Evolutionary conservation across 2,113 vertebrate species (phyloP), one percentile per base, ranked within the genome.

Genomic region (Clarias batrachus): DNA sequence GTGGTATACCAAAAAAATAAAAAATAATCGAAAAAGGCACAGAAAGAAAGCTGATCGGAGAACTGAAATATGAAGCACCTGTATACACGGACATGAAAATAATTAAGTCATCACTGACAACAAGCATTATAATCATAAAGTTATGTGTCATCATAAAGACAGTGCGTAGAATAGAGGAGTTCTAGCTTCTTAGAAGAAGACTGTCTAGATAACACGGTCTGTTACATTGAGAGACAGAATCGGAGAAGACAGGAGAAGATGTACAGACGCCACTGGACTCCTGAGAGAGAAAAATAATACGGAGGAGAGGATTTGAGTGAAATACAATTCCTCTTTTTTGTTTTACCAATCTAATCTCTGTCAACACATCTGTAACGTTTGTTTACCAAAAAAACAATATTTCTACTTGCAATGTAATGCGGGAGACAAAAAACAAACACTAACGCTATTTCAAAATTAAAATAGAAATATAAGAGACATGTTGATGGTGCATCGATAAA

Each of bases 191-290:
- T 13, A 56, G 17, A 7, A 5, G 23, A 56, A 66, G 8, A 66
- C 41, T 27, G 81, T 9, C 65, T 56, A 3, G 65, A 21, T 83
- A 74, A 33, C 74, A 77, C 3, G 52, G 48, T 74, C 60, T 84
- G 85, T 84, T 83, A 73, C 79, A 90, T 81, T 76, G 89, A 85
- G 90, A 56, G 48, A 71, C 25, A n/a, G 27, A 17, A 73, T 10
- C 25, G 57, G 37, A 86, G 62, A 60, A 27, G 62, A 25, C 62
- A 57, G 62, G 70, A 76, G 62, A 11, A 85, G 57, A 21, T 66
- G 21, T 62, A 17, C 30, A 33, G 27, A 82, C 63, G 68, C 48
- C 21, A 60, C 68, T 81, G 81, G 41, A 21, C 80, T 80, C 80
- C 54, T 62, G 33, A 78, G 33, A 33, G 13, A 41, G 9, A 37